Evolutionary conservation across 2,797 vertebrate genomes (phyloP).

Genomic region (Chelon labrosus): DNA sequence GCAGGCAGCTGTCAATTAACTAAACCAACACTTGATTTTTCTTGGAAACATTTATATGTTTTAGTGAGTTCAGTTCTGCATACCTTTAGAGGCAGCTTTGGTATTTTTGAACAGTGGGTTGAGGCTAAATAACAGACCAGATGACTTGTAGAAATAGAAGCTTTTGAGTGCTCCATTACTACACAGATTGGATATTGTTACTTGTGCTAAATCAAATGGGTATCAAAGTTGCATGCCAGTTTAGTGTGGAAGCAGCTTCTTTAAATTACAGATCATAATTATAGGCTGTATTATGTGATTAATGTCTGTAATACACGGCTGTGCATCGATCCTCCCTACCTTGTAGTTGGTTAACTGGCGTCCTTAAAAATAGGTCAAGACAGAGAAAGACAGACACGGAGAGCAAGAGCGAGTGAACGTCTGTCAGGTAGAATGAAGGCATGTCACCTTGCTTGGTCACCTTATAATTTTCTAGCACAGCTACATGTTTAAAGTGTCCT

Average conservation of each 20-base stretch:
- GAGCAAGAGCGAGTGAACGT: background rate
- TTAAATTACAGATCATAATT: slow-evolving; percentile 3
- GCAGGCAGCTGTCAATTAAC: too few species aligned
- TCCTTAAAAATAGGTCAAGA: background rate
- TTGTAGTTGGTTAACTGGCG: background rate
- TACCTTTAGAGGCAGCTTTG: too few species aligned
- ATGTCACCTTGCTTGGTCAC: background rate
- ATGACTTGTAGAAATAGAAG: background rate
- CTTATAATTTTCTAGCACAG: background rate
- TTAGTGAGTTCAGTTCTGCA: too few species aligned
- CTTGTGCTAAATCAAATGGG: background rate
- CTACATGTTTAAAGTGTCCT: too few species aligned
- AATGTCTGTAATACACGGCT: background rate
- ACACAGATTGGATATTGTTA: background rate
- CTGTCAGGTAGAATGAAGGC: background rate
- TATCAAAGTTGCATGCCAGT: background rate
- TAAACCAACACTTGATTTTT: too few species aligned
- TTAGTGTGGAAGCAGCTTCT: slow-evolving; percentile 10
- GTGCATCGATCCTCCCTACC: background rate
- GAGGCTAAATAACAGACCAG: background rate
- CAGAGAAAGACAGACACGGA: background rate
- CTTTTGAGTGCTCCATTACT: background rate
- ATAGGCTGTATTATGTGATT: background rate
- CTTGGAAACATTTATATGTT: too few species aligned
- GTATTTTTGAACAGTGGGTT: background rate